Conservation (phyloP, 2,888 invertebrate species). For the Labia minor region DNA sequence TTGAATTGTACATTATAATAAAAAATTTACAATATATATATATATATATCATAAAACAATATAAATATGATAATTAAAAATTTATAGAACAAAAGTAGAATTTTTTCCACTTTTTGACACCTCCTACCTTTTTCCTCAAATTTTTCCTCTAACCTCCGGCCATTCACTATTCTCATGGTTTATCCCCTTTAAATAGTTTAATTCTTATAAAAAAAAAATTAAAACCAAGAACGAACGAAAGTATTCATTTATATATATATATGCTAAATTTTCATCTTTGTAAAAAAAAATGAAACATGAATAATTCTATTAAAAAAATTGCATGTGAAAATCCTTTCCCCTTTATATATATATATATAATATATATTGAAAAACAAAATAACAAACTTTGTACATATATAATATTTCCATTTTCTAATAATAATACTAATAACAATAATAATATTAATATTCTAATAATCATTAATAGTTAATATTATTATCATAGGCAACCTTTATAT, state of each 20-base stretch:
- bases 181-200: too few relatives aligned
- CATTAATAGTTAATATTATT: background rate
- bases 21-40: too few relatives aligned
- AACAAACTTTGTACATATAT: conserved; percentile 24
- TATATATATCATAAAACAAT: too few relatives aligned
- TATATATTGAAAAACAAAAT: conserved; percentile 22
- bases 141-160: background rate
- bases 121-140: background rate
- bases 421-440: conserved; percentile 24
- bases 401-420: conserved; percentile 26
- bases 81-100: too few relatives aligned
- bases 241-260: conserved; percentile 22
- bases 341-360: background rate
- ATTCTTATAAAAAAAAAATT: background rate
- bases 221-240: background rate
- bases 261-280: conserved; percentile 24
- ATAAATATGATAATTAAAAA: too few relatives aligned
- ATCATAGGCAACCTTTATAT: background rate
- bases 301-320: conserved; percentile 20
- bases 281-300: conserved; percentile 21
- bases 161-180: too few relatives aligned
- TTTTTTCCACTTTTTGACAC: background rate
- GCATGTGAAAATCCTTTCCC: conserved; percentile 26
- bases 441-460: conserved; percentile 5
- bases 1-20: too few relatives aligned